These are phyloP conservation scores for Callospermophilus lateralis DNA, from an alignment of 2,113 vertebrate genomes.

Conservation along the genomic window DNA sequence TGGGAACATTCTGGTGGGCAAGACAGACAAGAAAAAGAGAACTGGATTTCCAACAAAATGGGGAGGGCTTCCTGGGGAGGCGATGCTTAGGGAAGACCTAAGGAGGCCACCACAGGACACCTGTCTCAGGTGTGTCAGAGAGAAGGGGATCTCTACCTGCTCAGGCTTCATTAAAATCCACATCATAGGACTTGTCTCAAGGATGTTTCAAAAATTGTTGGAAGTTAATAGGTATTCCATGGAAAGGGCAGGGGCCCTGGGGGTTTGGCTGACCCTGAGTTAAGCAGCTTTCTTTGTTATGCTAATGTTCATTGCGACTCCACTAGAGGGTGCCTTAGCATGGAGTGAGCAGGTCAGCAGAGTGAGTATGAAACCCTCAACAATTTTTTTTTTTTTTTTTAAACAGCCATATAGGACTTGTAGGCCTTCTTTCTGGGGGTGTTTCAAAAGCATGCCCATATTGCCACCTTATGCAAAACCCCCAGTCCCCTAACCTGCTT, in stretches of 20 bases:
- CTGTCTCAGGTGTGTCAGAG: not conserved
- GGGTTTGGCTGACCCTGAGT: not conserved
- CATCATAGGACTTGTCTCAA: not conserved
- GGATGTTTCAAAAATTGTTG: not conserved
- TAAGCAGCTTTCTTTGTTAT: conserved; percentile 10
- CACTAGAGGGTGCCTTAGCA: conserved; percentile 43
- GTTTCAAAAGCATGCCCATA: not conserved
- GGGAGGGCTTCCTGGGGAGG: not conserved
- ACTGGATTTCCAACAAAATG: not conserved
- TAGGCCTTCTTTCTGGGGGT: not conserved
- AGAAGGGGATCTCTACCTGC: not conserved
- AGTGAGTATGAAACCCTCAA: not conserved
- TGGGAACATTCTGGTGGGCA: not conserved
- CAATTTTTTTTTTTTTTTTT: not conserved
- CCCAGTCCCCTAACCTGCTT: accelerated
- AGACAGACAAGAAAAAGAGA: not conserved
- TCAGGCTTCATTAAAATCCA: not conserved
- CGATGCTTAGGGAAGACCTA: not conserved
- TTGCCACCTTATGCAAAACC: not conserved
- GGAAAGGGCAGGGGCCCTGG: not conserved
- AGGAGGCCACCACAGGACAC: accelerated
- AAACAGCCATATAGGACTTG: not conserved
- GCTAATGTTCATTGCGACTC: not conserved
- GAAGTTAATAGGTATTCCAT: accelerated
- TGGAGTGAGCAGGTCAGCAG: not conserved